A percentile compares a stretch with the other conserved stretches of the same genome.
phyloP scores from a whole-genome alignment of 1,140 invertebrate species.

The Bombus sibiricus region DNA sequence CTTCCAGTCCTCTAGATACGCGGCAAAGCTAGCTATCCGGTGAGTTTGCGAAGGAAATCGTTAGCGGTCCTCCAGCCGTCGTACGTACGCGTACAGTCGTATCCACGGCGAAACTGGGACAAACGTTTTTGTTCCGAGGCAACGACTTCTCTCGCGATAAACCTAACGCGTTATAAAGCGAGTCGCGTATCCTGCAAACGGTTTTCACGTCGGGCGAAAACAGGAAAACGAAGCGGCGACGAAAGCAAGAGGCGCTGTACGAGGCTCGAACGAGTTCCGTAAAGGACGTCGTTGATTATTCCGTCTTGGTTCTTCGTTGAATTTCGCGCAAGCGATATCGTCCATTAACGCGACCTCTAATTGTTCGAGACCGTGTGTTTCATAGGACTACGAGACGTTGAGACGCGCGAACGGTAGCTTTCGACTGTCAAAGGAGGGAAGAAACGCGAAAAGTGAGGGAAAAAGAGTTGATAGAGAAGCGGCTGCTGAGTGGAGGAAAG shows the following conservation, averaged over 20 bases:
- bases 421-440: background rate
- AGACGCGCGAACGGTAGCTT: background rate
- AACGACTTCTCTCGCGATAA: background rate
- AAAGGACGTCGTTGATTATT: too few species aligned
- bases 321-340: background rate
- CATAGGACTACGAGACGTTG: background rate
- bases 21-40: too few species aligned
- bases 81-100: background rate
- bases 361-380: background rate
- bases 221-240: too few species aligned
- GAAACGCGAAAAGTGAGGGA: background rate
- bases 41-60: constrained; percentile 5
- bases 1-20: background rate
- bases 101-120: background rate
- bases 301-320: background rate
- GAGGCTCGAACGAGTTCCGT: too few species aligned
- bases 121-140: background rate
- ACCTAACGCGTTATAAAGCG: too few species aligned
- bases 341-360: background rate
- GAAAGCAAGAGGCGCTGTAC: too few species aligned
- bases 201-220: too few species aligned
- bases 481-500: background rate
- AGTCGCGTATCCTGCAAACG: background rate
- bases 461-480: background rate
- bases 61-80: background rate